Conservation (phyloP, 2,888 invertebrate genomes). For the Podabrus alpinus region DNA sequence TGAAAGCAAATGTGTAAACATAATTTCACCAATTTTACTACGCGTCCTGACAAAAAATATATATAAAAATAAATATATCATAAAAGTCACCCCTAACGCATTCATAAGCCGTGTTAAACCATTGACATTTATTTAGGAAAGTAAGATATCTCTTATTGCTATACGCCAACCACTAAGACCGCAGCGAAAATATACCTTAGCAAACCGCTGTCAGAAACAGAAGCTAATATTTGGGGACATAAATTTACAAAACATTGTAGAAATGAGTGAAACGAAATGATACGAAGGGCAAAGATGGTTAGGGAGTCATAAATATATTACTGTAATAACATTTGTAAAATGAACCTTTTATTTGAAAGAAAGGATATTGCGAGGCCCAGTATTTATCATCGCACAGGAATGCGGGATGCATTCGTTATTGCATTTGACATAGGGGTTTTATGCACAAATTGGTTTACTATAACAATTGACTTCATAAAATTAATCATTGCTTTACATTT, state of each 20-base stretch:
- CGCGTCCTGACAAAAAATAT: neutral
- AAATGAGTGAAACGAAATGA: conserved; percentile 56
- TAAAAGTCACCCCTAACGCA: conserved; percentile 20
- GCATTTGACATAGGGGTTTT: conserved; percentile 31
- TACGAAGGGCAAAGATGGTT: conserved; percentile 36
- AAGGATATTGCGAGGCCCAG: conserved; percentile 52
- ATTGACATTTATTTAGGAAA: conserved; percentile 53
- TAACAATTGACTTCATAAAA: conserved; percentile 8
- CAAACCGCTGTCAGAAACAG: conserved; percentile 49
- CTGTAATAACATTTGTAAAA: conserved; percentile 58
- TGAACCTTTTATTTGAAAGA: conserved; percentile 56
- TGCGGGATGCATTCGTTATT: conserved; percentile 44
- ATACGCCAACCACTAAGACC: conserved; percentile 41
- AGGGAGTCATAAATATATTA: conserved; percentile 56
- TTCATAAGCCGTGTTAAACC: conserved; percentile 43
- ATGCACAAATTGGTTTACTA: conserved; percentile 18
- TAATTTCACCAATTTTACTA: neutral
- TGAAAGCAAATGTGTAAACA: neutral
- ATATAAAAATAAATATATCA: neutral
- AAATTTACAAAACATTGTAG: conserved; percentile 61
- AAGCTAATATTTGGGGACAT: conserved; percentile 61
- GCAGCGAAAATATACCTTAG: conserved; percentile 47
- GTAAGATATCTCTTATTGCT: conserved; percentile 49
- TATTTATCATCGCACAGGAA: conserved; percentile 56
- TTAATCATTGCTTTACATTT: neutral